Evolutionary conservation across 2,113 vertebrate species (phyloP).

Genomic region (Pollimyrus isidori): DNA sequence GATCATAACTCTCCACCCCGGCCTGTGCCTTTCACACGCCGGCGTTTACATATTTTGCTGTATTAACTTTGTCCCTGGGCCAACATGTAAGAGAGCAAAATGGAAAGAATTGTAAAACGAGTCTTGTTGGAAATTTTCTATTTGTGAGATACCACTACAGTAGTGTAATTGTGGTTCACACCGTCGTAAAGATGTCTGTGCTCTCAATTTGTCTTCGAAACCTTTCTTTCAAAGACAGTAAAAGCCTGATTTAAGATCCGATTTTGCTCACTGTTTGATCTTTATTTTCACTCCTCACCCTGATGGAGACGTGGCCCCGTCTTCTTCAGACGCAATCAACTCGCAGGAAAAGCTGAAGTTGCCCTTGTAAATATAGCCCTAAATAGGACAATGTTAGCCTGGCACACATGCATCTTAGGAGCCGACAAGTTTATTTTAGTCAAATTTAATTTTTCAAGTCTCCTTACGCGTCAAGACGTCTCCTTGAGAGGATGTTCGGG

Average conservation of each 20-base stretch:
- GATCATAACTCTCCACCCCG: not conserved
- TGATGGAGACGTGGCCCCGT: not conserved
- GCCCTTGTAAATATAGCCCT: conserved; percentile 63
- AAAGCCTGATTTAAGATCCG: not conserved
- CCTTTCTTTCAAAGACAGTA: not conserved
- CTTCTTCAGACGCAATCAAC: conserved; percentile 34
- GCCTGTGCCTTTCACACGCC: not conserved
- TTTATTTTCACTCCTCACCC: not conserved
- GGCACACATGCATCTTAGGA: conserved; percentile 66
- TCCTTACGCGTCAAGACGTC: conserved; percentile 59
- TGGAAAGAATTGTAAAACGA: not conserved
- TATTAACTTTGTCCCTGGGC: not conserved
- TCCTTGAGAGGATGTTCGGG: conserved; percentile 73
- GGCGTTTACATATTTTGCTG: not conserved
- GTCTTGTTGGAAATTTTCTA: not conserved
- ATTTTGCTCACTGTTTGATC: not conserved
- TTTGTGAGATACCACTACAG: not conserved
- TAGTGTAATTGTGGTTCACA: not conserved
- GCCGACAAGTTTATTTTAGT: conserved; percentile 71
- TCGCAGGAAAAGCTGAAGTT: conserved; percentile 61
- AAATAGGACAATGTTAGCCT: conserved; percentile 68
- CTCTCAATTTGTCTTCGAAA: not conserved
- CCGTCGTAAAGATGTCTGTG: not conserved
- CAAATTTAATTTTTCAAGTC: conserved; percentile 69
- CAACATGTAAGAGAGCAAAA: not conserved